Conservation (phyloP, 2,797 vertebrate genomes). For the Muraenolepis orangiensis region DNA sequence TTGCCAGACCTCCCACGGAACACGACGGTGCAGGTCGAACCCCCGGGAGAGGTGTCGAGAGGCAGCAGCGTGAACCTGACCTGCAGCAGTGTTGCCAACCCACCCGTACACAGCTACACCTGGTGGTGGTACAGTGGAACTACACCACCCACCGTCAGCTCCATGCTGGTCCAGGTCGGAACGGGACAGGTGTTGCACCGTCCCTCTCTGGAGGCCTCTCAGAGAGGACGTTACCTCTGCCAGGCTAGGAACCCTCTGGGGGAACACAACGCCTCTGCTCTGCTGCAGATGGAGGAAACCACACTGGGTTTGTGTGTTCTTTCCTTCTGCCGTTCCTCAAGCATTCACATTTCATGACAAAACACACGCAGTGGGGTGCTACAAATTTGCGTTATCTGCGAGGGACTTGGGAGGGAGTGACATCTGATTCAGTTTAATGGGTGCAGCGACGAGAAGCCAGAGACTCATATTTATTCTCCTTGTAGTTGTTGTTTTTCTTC, state of each 20-base stretch:
- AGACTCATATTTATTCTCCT: too few relatives aligned
- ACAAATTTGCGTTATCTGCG: too few relatives aligned
- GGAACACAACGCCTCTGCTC: conserved; percentile 36
- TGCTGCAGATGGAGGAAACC: conserved; percentile 22
- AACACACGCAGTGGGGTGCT: too few relatives aligned
- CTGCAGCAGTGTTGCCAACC: conserved; percentile 54
- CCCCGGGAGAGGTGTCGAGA: not conserved
- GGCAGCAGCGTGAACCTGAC: conserved; percentile 43
- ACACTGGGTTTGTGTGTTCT: conserved; percentile 1
- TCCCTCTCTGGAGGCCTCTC: conserved; percentile 24
- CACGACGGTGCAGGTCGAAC: conserved; percentile 33
- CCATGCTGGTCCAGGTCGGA: conserved; percentile 32
- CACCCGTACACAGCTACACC: conserved; percentile 46
- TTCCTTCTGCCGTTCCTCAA: too few relatives aligned
- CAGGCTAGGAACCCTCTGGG: conserved; percentile 36
- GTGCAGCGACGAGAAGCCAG: too few relatives aligned
- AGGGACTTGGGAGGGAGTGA: too few relatives aligned
- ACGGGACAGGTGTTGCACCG: conserved; percentile 43
- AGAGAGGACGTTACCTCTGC: conserved; percentile 52
- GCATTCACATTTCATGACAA: too few relatives aligned
- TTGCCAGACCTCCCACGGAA: conserved; percentile 47
- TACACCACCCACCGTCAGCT: not conserved
- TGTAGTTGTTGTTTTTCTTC: too few relatives aligned
- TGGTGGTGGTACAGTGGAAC: conserved; percentile 42
- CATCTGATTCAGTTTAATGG: too few relatives aligned